Evolutionary conservation across 1,140 invertebrate species (phyloP), one percentile per base, ranked within the genome.

Genomic region (Brachionus koreanus): DNA sequence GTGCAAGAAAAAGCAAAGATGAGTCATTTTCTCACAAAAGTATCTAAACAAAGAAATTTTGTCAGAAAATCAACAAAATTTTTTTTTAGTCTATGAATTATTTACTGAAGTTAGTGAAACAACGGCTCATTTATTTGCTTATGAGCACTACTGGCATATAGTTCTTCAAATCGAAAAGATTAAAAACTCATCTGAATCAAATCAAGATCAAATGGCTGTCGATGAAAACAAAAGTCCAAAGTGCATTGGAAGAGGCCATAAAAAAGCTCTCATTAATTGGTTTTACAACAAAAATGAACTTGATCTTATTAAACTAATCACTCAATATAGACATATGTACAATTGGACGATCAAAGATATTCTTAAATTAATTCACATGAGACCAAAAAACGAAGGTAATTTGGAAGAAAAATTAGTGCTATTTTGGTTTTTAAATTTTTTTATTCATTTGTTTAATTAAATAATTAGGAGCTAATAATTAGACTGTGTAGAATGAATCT

Each of bases 271-370:
- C 2, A 74, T 74, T 12, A 74, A 74, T 25, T 74, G 69, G 69
- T 74, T 46, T 29, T 74, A 23, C 23, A 74, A 46, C 10, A 23
- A 46, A 74, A 74, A 46, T 46, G 69, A 74, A 25, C n/a, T 33
- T 25, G 69, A 74, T 16, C 33, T 74, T 23, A 23, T 74, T 12
- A 43, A 46, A 23, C 23, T 74, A 23, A 13, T 74, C 5, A 74
- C 69, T 74, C 69, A 74, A 13, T 46, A 74, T 23, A 43, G 23
- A 10, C 69, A 74, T 25, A 19, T 23, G 16, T 74, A 46, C 43
- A 74, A 74, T 74, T 74, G 69, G 69, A 74, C 39, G 1, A 33
- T n/a, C 43, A 74, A 74, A 46, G 69, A 74, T 46, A 43, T 74
- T 25, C 43, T 74, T 4, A 74, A 74, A 74, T 29, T 74, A 5